Conservation (phyloP, 2,113 vertebrate species). For the Mohoua ochrocephala region DNA sequence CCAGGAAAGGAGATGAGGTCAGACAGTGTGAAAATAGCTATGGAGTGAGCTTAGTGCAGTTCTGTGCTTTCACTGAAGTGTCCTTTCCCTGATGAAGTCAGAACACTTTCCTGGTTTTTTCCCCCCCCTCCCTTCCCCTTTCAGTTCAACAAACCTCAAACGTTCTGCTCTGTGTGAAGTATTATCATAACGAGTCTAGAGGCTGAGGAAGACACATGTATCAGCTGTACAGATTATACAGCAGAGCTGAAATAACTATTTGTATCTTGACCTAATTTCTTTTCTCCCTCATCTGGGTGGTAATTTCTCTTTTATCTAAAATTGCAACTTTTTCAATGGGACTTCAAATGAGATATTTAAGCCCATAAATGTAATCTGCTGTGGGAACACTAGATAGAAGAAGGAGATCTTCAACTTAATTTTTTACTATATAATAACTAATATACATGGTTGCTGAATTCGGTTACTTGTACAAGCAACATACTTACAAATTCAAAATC, state of each 20-base stretch:
- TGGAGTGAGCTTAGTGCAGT: background rate
- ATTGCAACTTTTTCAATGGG: background rate
- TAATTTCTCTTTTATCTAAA: background rate
- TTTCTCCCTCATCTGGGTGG: background rate
- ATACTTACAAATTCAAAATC: background rate
- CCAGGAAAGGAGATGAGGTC: background rate
- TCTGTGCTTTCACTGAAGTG: background rate
- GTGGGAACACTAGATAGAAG: background rate
- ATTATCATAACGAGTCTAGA: background rate
- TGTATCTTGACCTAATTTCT: background rate
- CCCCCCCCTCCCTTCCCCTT: accelerated
- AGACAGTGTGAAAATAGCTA: background rate
- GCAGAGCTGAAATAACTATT: background rate
- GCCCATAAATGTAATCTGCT: background rate
- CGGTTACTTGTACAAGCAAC: background rate
- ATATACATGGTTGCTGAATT: background rate
- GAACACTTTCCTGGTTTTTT: background rate
- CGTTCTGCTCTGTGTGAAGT: background rate
- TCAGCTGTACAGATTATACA: background rate
- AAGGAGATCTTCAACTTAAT: background rate
- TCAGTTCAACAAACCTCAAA: background rate
- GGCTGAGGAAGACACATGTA: background rate
- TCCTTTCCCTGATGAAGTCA: background rate
- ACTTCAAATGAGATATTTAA: background rate
- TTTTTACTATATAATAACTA: background rate